phyloP scores from a whole-genome alignment of 2,113 vertebrate species.

The Turdus rufiventris region DNA sequence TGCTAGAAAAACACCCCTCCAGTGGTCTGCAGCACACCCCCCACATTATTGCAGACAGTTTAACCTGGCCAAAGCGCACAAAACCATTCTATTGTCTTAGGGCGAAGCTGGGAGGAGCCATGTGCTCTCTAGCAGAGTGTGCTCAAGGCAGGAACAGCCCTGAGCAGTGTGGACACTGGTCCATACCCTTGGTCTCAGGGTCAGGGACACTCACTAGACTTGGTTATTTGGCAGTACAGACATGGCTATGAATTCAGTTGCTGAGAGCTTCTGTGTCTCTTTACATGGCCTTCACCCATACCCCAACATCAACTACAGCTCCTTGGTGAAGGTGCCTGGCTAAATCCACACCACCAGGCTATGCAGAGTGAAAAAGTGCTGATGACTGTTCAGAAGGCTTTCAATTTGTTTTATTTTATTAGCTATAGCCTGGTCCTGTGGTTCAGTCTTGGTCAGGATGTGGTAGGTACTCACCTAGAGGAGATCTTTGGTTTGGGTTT shows the following conservation, averaged over 20 bases:
- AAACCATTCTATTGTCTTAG: neutral
- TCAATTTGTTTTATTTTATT: neutral
- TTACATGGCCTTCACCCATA: neutral
- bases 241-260: neutral
- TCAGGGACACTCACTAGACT: neutral
- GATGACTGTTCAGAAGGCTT: neutral
- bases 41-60: neutral
- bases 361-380: neutral
- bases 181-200: neutral
- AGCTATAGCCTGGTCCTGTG: neutral
- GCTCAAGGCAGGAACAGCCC: neutral
- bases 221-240: neutral
- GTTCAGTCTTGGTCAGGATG: neutral
- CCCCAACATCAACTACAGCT: neutral
- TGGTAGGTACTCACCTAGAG: neutral
- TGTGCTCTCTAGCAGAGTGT: fast-evolving
- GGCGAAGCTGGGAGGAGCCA: neutral
- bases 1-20: neutral
- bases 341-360: neutral
- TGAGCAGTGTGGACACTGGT: fast-evolving
- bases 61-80: neutral
- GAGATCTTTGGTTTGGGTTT: neutral
- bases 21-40: neutral
- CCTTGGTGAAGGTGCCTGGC: neutral
- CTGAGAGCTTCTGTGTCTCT: neutral